Evolutionary conservation across 2,797 vertebrate species (phyloP).

Genomic region (Parauchenoglanis ngamensis): DNA sequence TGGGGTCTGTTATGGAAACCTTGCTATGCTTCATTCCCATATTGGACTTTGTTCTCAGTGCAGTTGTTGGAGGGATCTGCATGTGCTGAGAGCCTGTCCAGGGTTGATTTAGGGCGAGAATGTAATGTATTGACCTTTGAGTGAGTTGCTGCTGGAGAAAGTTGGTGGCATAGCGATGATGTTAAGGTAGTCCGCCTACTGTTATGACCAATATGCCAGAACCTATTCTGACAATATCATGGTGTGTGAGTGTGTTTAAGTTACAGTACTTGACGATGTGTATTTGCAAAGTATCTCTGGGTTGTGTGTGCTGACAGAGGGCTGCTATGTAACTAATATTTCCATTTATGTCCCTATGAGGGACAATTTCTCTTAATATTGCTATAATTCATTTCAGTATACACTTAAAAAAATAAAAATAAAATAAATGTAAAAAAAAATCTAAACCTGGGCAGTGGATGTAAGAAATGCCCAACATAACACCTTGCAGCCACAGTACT

Average conservation of each 20-base stretch:
- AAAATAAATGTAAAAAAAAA: background rate
- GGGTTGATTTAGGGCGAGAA: constrained; percentile 38
- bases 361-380: background rate
- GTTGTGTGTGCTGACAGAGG: background rate
- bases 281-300: background rate
- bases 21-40: constrained; percentile 11
- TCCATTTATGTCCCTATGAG: background rate
- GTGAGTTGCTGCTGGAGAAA: constrained; percentile 45
- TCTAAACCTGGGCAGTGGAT: background rate
- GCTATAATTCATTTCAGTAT: background rate
- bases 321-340: background rate
- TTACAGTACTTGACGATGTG: background rate
- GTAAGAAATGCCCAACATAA: background rate
- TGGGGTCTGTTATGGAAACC: constrained; percentile 55
- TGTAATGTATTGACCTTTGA: constrained; percentile 46
- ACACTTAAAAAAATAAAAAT: background rate
- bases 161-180: constrained; percentile 37
- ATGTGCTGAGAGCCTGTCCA: constrained; percentile 28
- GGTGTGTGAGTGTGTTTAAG: constrained; percentile 30
- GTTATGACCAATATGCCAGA: constrained; percentile 44
- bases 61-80: constrained; percentile 43
- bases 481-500: background rate
- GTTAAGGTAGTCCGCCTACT: constrained; percentile 31
- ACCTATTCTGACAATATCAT: constrained; percentile 18
- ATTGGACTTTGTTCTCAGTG: constrained; percentile 38